Evolutionary conservation across 64 coral and sea anemone genomes (phyloP), one percentile per base, ranked within the genome.

Genomic region (Pocillopora verrucosa): DNA sequence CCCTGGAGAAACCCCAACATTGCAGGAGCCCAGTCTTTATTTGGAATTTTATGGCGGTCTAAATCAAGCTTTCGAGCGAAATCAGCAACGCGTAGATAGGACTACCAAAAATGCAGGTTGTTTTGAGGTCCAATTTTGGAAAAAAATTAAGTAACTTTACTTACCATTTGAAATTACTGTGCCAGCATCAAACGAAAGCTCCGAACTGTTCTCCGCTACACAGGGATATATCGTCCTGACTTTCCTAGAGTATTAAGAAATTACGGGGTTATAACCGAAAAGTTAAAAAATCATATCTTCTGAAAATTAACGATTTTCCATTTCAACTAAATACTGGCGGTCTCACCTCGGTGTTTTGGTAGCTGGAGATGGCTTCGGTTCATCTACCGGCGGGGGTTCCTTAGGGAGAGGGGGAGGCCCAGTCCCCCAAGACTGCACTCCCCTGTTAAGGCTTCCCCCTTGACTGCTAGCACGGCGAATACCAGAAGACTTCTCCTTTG

Each of bases 101-200:
- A 51, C 7, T 51, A 51, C 41, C 41, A 51, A 51, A 51, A 51
- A 51, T 51, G 41, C 41, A 7, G 41, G 41, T 4, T 51, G 41
- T 51, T 4, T 7, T 51, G 41, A 51, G 7, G 41, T 51, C 41
- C 41, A 51, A 51, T 51, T 51, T 51, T 3, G 7, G 41, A 51
- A 51, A 51, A 0, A 51, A 65, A 58, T 7, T 19, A 17, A 30
- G 25, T 4, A 73, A 73, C 58, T 59, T 73, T 13, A 34, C 94
- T 93, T 79, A 95, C 97, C 94, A 91, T 99, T 99, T 67, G 88
- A 80, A 74, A 99, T 93, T 73, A 99, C n/a, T 77, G 89, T 76
- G 84, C 93, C 90, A 75, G 97, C 97, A 74, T 99, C 97, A 89
- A 99, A 99, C 30, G 94, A 93, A 59, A 99, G 87, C 82, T 99